phyloP scores from a whole-genome alignment of 2,888 invertebrate genomes.

The Orchesellides sinensis region DNA sequence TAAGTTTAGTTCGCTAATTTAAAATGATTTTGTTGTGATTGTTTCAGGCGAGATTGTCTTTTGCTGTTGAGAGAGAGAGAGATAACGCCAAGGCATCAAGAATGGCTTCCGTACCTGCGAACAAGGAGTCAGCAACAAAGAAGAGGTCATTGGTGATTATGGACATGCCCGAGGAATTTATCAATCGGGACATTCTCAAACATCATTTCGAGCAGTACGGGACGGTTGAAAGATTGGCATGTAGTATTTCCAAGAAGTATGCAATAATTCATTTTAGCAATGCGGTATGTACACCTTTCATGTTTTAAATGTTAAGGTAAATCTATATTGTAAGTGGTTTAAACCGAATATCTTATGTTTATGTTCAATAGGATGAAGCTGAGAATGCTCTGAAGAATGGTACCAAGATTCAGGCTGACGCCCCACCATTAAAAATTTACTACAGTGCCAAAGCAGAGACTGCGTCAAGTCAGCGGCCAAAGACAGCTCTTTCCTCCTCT shows the following conservation, averaged over 20 bases:
- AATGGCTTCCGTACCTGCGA: conserved; percentile 4
- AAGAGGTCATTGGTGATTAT: conserved; percentile 75
- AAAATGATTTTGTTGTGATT: too few species aligned
- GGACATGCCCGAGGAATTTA: conserved; percentile 76
- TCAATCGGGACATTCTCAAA: conserved; percentile 75
- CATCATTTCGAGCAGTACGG: conserved; percentile 82
- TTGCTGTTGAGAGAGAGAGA: too few species aligned
- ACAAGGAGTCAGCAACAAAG: not conserved
- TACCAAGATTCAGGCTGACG: conserved; percentile 17
- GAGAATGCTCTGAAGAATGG: conserved; percentile 57
- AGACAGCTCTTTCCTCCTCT: not conserved
- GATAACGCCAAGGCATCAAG: not conserved
- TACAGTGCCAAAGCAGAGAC: conserved; percentile 21
- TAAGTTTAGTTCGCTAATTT: too few species aligned
- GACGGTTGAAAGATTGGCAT: conserved; percentile 82
- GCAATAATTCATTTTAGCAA: conserved; percentile 85
- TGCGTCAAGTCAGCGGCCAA: not conserved
- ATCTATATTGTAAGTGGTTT: not conserved
- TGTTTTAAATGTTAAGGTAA: too few species aligned
- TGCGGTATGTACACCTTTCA: conserved; percentile 77
- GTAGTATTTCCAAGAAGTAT: conserved; percentile 82
- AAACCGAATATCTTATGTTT: not conserved
- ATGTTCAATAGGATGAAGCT: conserved; percentile 60
- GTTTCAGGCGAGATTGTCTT: too few species aligned
- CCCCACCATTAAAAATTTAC: conserved; percentile 55